Evolutionary conservation across 2,888 invertebrate species (phyloP), one percentile per base, ranked within the genome.

Genomic region (Rhogogaster chlorosoma): DNA sequence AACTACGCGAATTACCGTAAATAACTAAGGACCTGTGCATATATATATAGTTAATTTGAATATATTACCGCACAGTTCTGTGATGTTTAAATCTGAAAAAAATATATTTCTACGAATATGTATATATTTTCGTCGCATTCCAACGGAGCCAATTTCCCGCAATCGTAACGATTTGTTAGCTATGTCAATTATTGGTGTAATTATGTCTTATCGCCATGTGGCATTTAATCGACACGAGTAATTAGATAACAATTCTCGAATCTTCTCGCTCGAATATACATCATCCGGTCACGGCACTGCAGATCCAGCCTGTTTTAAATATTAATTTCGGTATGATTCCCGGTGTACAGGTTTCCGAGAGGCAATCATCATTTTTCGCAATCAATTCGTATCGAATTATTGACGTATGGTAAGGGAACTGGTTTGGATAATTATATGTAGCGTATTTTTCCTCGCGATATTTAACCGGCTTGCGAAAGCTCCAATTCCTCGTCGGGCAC

Each of bases 401-500:
- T 26, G 61, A 61, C 22, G 12, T 61, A 6, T 49, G 18, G 18
- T 42, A 49, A 49, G 49, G 49, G 61, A 26, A 61, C 26, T 10
- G 26, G 22, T 10, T 22, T 61, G 2, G 57, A 45, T 49, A 18
- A 1, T 4, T 22, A 49, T 29, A 12, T 22, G 49, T 26, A 12
- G 73, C 10, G 18, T 49, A 49, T 45, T 77, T 77, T 22, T 61
- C 15, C 12, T 4, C 6, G 18, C 22, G 22, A 36, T 9, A n/a
- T 15, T 12, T 80, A 80, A 61, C 80, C 57, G 49, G 61, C 49
- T 38, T 90, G 90, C 0, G 92, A 91, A 26, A 93, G 88, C 77
- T 93, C 92, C 18, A 93, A 86, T 84, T 93, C 93, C 38, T 93
- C 93, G 29, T 92, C 92, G 0, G 89, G 88, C 0, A 89, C 87